phyloP scores from a whole-genome alignment of 2,888 invertebrate genomes.

The Caenorhabditis sp. region DNA sequence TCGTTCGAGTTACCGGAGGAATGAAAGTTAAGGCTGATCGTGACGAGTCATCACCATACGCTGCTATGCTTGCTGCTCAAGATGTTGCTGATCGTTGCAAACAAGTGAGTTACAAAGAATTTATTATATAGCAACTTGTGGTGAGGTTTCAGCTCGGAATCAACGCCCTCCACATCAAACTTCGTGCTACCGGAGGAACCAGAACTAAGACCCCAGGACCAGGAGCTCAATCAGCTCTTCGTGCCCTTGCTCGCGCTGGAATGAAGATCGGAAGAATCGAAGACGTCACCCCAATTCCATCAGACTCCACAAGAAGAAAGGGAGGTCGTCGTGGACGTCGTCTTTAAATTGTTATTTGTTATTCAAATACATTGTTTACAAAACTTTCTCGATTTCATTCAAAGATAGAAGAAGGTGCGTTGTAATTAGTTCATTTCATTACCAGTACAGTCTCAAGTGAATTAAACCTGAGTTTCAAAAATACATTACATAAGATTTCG shows the following conservation, averaged over 20 bases:
- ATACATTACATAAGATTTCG: slow-evolving; percentile 14
- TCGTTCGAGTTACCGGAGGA: slow-evolving; percentile 82
- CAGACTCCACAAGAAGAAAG: slow-evolving; percentile 98
- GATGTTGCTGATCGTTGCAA: slow-evolving; percentile 99
- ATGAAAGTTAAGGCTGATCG: slow-evolving; percentile 99
- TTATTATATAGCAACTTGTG: slow-evolving; percentile 4
- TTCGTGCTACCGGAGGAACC: slow-evolving; percentile 92
- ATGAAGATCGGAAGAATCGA: slow-evolving; percentile 98
- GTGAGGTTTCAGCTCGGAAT: slow-evolving; percentile 78
- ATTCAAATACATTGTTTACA: slow-evolving; percentile 40
- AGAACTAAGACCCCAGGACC: slow-evolving; percentile 77
- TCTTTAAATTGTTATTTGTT: slow-evolving; percentile 78
- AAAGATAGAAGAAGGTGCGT: slow-evolving; percentile 1
- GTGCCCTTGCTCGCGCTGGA: slow-evolving; percentile 95
- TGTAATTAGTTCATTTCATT: neutral
- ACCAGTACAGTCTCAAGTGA: neutral
- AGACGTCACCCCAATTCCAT: slow-evolving; percentile 99
- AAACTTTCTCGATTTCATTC: slow-evolving; percentile 6
- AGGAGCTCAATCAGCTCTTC: slow-evolving; percentile 92
- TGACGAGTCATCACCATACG: slow-evolving; percentile 99
- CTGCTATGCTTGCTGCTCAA: slow-evolving; percentile 99
- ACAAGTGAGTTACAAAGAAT: slow-evolving; percentile 75
- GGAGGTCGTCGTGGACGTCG: slow-evolving; percentile 99
- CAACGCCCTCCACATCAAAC: slow-evolving; percentile 95
- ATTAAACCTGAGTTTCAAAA: neutral